Base-by-base conservation (phyloP, 2,888 invertebrate genomes). In the Halocaridina rubra region DNA sequence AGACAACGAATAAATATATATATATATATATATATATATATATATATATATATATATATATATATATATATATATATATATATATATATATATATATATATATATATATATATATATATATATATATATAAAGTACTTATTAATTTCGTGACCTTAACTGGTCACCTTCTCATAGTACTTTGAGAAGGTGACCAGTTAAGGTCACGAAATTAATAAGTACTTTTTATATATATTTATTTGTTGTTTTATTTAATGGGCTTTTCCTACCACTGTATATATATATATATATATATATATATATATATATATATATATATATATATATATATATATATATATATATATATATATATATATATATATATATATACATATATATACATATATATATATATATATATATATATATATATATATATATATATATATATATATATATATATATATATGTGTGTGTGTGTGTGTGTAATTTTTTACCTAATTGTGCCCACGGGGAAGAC, bases 271-370 rank as follows among this genome's bases (percentile, higher is more conserved):
- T n/a, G n/a, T n/a, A n/a, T n/a, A n/a, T n/a, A n/a, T n/a, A 16
- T 61, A 69, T 69, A 24, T 24, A 13, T 24, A 69, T 13, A 13
- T 71, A 29, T 71, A 71, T 71, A 29, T 61, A 71, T 71, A 71
- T 71, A 71, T 71, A 71, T 71, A 71, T 71, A 71, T 71, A 71
- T 71, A 71, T 71, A 71, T 71, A 71, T 71, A 71, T 71, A 71
- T 71, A 71, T 71, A 71, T 71, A 71, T 71, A 71, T 71, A 71
- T 71, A 71, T 71, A 71, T 71, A 71, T 71, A 71, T 71, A 71
- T 71, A 71, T 71, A 71, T 71, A 33, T 72, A 72, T 72, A 33
- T 71, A 71, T 71, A 71, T 71, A 71, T 71, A 71, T 71, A 71
- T 71, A 71, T 71, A 71, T 71, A 71, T 71, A 71, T 71, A 29